Evolutionary conservation across 2,797 vertebrate species (phyloP).

Genomic region (Saguinus oedipus): DNA sequence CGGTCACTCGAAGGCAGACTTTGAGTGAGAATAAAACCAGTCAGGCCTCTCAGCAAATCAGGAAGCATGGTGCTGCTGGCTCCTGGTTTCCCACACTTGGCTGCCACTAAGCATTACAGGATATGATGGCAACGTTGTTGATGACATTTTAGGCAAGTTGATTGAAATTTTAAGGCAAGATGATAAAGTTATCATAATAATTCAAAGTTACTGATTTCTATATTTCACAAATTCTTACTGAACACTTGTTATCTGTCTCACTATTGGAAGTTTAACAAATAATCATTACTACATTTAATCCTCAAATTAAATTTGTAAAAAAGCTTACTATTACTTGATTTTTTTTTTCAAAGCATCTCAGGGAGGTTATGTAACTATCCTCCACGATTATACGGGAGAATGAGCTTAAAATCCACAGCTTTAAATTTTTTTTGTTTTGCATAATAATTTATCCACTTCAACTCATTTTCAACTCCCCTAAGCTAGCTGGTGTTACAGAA

Average conservation of each 20-base stretch:
- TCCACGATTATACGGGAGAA: not conserved
- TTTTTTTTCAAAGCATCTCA: not conserved
- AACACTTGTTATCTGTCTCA: not conserved
- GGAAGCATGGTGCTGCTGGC: fast-evolving
- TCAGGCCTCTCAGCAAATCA: fast-evolving
- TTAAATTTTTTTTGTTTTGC: not conserved
- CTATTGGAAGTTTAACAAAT: not conserved
- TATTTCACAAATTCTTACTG: not conserved
- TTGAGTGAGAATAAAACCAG: too few species aligned
- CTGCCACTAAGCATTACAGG: not conserved
- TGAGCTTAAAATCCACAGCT: not conserved
- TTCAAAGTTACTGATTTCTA: not conserved
- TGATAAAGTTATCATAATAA: not conserved
- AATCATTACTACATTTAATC: not conserved
- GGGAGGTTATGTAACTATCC: not conserved
- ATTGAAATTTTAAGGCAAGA: not conserved
- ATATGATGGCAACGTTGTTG: fast-evolving
- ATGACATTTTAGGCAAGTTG: not conserved
- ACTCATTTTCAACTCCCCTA: not conserved
- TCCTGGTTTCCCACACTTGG: not conserved
- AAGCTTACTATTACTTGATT: not conserved
- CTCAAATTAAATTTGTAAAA: not conserved
- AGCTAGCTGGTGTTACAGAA: not conserved
- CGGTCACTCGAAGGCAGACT: fast-evolving
- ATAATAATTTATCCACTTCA: not conserved